Evolutionary conservation across 2,113 vertebrate genomes (phyloP), one percentile per base, ranked within the genome.

Genomic region (Erythrolamprus reginae): DNA sequence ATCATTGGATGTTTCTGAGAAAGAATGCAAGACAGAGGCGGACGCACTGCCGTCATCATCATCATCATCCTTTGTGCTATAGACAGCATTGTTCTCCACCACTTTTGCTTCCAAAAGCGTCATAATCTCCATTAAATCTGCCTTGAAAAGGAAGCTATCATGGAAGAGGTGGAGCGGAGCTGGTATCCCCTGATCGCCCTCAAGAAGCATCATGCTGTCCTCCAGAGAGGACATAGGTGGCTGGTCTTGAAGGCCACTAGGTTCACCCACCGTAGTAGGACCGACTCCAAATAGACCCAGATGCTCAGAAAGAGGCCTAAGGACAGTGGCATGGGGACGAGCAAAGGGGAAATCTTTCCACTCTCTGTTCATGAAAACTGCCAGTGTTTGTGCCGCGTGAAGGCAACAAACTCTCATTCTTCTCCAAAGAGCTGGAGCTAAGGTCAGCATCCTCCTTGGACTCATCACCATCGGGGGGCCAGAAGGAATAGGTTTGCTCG

Each of bases 1-100:
- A 0, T 98, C 97, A 93, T 99, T 98, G 89, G 99, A 99, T 82
- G 97, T 98, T 93, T 99, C 99, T 0, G 99, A 99, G 89, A 99
- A 97, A 0, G 98, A 99, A 94, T 97, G 98, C 90, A 99, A 97
- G 95, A 98, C 99, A 6, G 99, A 99, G 24, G 97, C 97, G 0
- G 98, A 99, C 1, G 98, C 97, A 93, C 98, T 98, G 90, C 98
- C 98, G 0, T 98, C 98, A 2, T 98, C 98, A 0, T 97, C 98
- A 0, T 98, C 98, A 2, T 98, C 98, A 0, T 97, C 98, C 1
- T 97, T 98, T 1, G 97, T 98, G 5, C 97, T 97, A 0, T 97
- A 98, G 0, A 97, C 96, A 3, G 97, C 97, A 1, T 96, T 95
- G 0, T 96, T 95, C 1, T 96, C 96, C 0, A 93, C 96, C 0